These are phyloP conservation scores for Echinarachnius parma DNA, from an alignment of 53 echinoderm and acorn worm species.

Conservation along the genomic window DNA sequence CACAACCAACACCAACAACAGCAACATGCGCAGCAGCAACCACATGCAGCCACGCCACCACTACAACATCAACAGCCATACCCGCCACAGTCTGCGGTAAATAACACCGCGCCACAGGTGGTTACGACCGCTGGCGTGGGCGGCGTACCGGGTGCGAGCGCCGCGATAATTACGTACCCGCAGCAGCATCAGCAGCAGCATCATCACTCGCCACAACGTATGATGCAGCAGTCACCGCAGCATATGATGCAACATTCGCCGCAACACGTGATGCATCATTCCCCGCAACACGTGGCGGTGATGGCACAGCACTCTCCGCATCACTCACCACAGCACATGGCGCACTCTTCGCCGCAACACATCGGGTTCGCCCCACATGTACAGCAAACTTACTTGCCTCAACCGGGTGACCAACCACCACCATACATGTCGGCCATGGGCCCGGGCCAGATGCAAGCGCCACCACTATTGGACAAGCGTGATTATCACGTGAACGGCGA, in stretches of 20 bases:
- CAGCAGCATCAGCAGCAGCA: not conserved
- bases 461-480: slow-evolving; percentile 32
- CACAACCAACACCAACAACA: not conserved
- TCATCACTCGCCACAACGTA: not conserved
- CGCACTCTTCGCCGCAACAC: slow-evolving; percentile 1
- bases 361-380: not conserved
- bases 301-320: not conserved
- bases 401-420: slow-evolving; percentile 11
- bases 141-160: not conserved
- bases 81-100: slow-evolving; percentile 5
- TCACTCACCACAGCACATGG: slow-evolving; percentile 19
- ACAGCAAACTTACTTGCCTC: not conserved
- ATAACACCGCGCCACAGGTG: not conserved
- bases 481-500: slow-evolving; percentile 20
- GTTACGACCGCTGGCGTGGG: not conserved
- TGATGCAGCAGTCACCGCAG: too few species aligned
- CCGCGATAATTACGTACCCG: too few species aligned
- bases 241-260: too few species aligned
- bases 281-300: too few species aligned
- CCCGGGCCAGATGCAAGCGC: slow-evolving; percentile 25
- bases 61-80: slow-evolving; percentile 24
- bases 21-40: not conserved
- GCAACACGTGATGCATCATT: not conserved
- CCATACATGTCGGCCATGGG: slow-evolving; percentile 1
- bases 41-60: not conserved